These are phyloP conservation scores for Premnoplex brunnescens DNA, from an alignment of 2,797 vertebrate species.

Conservation along the genomic window DNA sequence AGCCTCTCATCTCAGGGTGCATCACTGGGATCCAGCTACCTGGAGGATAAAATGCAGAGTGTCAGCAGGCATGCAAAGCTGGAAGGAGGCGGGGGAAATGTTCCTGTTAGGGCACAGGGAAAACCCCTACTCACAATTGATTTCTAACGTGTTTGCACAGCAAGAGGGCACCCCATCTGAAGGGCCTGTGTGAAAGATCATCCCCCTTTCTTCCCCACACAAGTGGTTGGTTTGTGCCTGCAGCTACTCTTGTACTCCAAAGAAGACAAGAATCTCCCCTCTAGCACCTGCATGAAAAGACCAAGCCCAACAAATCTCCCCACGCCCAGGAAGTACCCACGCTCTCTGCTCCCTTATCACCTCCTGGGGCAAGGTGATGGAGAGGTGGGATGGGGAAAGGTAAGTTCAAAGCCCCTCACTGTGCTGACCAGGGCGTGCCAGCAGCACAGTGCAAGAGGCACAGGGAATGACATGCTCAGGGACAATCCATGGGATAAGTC, in stretches of 20 bases:
- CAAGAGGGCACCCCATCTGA: not conserved
- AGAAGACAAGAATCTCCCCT: constrained; percentile 53
- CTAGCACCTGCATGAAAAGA: constrained; percentile 2
- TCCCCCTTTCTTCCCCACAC: constrained; percentile 43
- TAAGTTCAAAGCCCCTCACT: not conserved
- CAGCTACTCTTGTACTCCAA: not conserved
- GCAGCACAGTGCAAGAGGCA: not conserved
- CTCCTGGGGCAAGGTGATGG: not conserved
- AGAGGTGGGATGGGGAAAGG: not conserved
- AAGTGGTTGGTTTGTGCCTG: constrained; percentile 38
- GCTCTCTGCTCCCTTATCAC: not conserved
- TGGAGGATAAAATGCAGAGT: not conserved
- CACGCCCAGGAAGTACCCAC: not conserved
- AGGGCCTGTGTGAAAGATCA: constrained; percentile 50
- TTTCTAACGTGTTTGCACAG: not conserved
- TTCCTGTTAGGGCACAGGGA: constrained; percentile 8
- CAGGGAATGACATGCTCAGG: not conserved
- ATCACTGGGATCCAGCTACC: not conserved
- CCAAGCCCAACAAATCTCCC: not conserved
- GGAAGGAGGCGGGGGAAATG: not conserved
- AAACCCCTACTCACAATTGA: not conserved
- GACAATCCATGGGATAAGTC: not conserved
- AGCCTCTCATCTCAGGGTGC: not conserved
- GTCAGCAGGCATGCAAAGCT: constrained; percentile 20
- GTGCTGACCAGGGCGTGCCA: not conserved